Conservation (phyloP, 2,888 invertebrate genomes). For the Chrysotoxum bicinctum region DNA sequence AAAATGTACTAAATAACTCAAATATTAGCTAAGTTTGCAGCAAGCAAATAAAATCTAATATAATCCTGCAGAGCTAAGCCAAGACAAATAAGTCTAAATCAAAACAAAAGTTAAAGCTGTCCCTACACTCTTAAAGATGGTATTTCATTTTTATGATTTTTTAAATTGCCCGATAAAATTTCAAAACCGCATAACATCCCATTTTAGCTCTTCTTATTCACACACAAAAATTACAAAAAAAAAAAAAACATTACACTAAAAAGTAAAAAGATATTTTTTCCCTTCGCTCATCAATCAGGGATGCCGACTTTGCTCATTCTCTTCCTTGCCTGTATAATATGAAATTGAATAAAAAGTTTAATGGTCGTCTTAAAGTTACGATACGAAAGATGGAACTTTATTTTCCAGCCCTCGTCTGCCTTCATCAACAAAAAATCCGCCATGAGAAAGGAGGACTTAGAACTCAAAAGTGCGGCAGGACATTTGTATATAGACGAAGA, state of each 20-base stretch:
- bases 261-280: slow-evolving; percentile 4
- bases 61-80: neutral
- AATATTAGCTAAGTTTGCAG: slow-evolving; percentile 19
- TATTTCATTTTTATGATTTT: slow-evolving; percentile 70
- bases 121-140: slow-evolving; percentile 43
- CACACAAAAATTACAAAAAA: neutral
- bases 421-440: neutral
- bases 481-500: neutral
- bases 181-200: slow-evolving; percentile 68
- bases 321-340: slow-evolving; percentile 17
- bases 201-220: slow-evolving; percentile 49
- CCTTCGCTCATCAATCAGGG: neutral
- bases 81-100: slow-evolving; percentile 58
- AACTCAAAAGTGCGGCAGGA: neutral
- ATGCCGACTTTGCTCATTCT: slow-evolving; percentile 9
- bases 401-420: neutral
- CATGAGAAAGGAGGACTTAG: neutral
- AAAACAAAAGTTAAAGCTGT: slow-evolving; percentile 21
- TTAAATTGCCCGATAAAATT: slow-evolving; percentile 71
- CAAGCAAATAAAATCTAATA: slow-evolving; percentile 41
- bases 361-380: slow-evolving; percentile 55
- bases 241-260: neutral
- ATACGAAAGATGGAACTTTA: slow-evolving; percentile 49
- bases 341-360: slow-evolving; percentile 66
- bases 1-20: slow-evolving; percentile 19